A percentile compares a stretch with the other conserved stretches of the same genome.
Evolutionary conservation across 2,888 invertebrate genomes (phyloP).

Genomic region (Drosophila fungiperda): DNA sequence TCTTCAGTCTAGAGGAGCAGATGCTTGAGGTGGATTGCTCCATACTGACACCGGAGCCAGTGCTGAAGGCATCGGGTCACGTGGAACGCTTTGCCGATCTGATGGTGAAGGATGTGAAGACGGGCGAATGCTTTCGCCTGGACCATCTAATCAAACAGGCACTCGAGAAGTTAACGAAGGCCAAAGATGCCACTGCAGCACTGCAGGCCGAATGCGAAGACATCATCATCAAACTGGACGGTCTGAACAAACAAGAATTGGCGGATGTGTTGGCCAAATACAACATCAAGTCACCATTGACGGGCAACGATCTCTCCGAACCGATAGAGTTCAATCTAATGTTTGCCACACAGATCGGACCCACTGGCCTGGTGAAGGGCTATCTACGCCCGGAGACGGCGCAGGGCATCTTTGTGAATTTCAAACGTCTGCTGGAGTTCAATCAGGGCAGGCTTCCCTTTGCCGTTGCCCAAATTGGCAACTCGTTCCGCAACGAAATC

Average conservation of each 20-base stretch:
- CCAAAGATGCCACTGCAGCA: constrained; percentile 92
- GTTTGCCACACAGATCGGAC: constrained; percentile 99
- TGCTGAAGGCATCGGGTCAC: constrained; percentile 99
- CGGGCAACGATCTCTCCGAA: constrained; percentile 97
- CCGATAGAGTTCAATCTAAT: constrained; percentile 99
- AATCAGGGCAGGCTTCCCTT: constrained; percentile 98
- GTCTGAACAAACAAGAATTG: constrained; percentile 96
- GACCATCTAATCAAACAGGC: constrained; percentile 99
- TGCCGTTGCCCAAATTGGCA: constrained; percentile 99
- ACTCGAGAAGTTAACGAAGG: constrained; percentile 93
- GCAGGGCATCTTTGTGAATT: constrained; percentile 99
- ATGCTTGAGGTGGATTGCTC: constrained; percentile 99
- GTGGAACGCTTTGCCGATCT: constrained; percentile 99
- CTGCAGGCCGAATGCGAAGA: constrained; percentile 85
- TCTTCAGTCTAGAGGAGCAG: constrained; percentile 98
- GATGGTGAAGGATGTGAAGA: constrained; percentile 99
- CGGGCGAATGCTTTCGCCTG: constrained; percentile 98
- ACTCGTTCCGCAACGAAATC: constrained; percentile 99
- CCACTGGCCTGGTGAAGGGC: constrained; percentile 96
- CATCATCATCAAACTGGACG: constrained; percentile 89
- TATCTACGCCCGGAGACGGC: constrained; percentile 99
- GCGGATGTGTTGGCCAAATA: constrained; percentile 92
- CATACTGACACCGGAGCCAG: constrained; percentile 98
- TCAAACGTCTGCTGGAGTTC: constrained; percentile 98
- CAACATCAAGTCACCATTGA: constrained; percentile 97